phyloP scores from a whole-genome alignment of 64 coral and sea anemone genomes.

The Pachyseris speciosa region DNA sequence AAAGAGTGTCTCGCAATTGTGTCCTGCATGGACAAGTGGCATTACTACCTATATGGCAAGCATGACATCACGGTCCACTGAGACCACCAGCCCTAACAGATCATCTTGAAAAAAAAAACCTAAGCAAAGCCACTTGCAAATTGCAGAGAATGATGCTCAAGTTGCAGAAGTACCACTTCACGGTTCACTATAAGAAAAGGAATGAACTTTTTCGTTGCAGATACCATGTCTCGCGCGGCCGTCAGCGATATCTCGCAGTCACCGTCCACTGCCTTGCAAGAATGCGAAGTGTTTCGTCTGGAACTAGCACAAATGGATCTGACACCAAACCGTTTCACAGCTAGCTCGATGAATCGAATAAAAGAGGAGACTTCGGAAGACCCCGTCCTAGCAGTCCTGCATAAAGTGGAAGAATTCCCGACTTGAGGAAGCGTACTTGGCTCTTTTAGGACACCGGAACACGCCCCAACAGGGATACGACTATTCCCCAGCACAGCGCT shows the following conservation, averaged over 20 bases:
- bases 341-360: too few relatives aligned
- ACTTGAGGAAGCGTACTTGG: too few relatives aligned
- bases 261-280: not conserved
- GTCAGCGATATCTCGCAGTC: not conserved
- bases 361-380: too few relatives aligned
- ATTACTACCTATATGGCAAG: constrained; percentile 36
- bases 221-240: constrained; percentile 56
- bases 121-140: constrained; percentile 17
- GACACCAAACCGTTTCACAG: not conserved
- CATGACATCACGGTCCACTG: constrained; percentile 28
- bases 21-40: constrained; percentile 48
- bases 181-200: constrained; percentile 27
- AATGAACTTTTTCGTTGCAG: constrained; percentile 54
- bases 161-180: constrained; percentile 21
- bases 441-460: constrained; percentile 25
- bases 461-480: not conserved
- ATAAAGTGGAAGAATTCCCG: too few relatives aligned
- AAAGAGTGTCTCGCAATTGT: constrained; percentile 15
- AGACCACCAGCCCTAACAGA: constrained; percentile 12
- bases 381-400: too few relatives aligned
- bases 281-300: constrained; percentile 26
- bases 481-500: not conserved
- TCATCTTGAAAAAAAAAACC: not conserved
- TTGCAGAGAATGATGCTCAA: constrained; percentile 55
- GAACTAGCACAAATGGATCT: constrained; percentile 21